Percentiles rank a stretch among this genome's conserved stretches.
Conservation (phyloP, 2,888 invertebrate species). For the Arrhopalites spinosus region DNA sequence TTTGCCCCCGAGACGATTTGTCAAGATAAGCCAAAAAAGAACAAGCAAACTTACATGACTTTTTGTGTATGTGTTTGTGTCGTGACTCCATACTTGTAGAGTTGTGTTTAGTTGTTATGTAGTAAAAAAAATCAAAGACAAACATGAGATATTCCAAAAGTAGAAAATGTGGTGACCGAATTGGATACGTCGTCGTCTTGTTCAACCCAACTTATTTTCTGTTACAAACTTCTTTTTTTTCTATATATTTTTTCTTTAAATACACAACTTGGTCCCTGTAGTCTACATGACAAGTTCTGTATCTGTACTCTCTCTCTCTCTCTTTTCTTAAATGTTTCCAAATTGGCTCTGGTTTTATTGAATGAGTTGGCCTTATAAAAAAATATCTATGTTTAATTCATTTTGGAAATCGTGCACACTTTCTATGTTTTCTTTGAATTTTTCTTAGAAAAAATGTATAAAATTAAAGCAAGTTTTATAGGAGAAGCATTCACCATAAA, state of each 20-base stretch:
- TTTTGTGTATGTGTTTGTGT: neutral
- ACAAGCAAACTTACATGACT: neutral
- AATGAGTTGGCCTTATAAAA: neutral
- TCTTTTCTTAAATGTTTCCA: neutral
- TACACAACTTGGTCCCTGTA: neutral
- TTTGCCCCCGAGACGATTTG: neutral
- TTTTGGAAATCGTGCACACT: no score
- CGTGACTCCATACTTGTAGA: slow-evolving; percentile 11
- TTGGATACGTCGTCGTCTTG: neutral
- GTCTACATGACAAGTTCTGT: neutral
- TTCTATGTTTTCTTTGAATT: no score
- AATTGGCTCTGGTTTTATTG: slow-evolving; percentile 4
- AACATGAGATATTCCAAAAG: neutral
- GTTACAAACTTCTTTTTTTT: neutral
- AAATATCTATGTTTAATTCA: no score
- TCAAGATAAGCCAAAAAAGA: neutral
- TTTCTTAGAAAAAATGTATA: neutral
- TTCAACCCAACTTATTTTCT: neutral
- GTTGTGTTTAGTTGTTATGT: neutral
- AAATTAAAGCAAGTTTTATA: neutral
- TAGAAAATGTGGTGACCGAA: neutral
- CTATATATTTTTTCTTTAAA: neutral
- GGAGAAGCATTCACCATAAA: slow-evolving; percentile 8
- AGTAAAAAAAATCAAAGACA: neutral
- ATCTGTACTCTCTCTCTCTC: neutral